phyloP scores from a whole-genome alignment of 2,113 vertebrate genomes.

The Solea solea region DNA sequence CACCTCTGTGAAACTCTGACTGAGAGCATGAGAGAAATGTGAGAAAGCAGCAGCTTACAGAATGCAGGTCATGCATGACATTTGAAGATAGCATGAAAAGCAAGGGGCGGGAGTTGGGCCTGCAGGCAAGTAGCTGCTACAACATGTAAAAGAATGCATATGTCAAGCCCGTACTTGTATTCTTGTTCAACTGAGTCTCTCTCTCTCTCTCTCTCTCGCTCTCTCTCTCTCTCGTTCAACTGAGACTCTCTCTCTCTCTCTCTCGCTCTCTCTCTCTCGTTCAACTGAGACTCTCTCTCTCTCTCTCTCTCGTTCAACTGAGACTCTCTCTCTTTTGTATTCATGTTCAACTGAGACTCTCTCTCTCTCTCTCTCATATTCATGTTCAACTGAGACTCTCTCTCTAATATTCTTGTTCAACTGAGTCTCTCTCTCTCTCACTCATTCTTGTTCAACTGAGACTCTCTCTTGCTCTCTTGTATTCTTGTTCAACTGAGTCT shows the following conservation, averaged over 20 bases:
- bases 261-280: too few relatives aligned
- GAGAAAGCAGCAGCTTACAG: constrained; percentile 26
- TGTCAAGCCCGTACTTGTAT: constrained; percentile 78
- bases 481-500: too few relatives aligned
- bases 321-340: constrained; percentile 45
- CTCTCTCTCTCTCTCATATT: too few relatives aligned
- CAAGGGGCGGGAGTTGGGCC: constrained; percentile 47
- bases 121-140: constrained; percentile 36
- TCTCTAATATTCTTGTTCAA: too few relatives aligned
- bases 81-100: constrained; percentile 35
- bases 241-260: too few relatives aligned
- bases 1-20: not conserved
- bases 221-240: too few relatives aligned
- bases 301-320: too few relatives aligned
- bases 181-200: constrained; percentile 64
- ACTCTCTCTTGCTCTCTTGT: too few relatives aligned
- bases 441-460: constrained; percentile 65
- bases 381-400: too few relatives aligned
- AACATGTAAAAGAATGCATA: constrained; percentile 77
- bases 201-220: too few relatives aligned
- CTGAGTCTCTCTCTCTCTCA: too few relatives aligned
- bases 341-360: constrained; percentile 64
- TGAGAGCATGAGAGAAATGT: not conserved
- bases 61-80: constrained; percentile 37
- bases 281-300: too few relatives aligned